Evolutionary conservation across 2,113 vertebrate species (phyloP).

Genomic region (Hydropotes inermis): DNA sequence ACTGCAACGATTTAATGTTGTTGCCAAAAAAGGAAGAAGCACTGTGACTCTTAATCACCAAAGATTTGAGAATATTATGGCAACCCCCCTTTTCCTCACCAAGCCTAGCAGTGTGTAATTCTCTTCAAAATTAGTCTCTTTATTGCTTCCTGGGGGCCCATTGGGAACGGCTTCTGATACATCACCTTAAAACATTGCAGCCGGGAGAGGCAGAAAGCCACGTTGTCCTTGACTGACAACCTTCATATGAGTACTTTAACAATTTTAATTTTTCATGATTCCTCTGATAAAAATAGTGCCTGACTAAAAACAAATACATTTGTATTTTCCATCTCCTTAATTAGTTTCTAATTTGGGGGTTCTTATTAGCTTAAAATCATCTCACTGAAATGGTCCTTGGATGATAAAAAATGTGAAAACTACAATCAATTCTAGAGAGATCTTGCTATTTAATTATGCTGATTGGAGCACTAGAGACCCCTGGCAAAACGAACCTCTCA

Average conservation of each 20-base stretch:
- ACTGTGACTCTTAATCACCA: background rate
- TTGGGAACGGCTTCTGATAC: background rate
- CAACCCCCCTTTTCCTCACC: background rate
- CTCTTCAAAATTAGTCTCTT: background rate
- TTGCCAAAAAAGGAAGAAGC: background rate
- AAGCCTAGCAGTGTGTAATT: background rate
- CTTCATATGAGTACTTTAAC: slow-evolving; percentile 48
- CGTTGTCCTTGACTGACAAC: slow-evolving; percentile 68
- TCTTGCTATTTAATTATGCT: slow-evolving; percentile 77
- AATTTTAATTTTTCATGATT: slow-evolving; percentile 75
- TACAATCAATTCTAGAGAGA: slow-evolving; percentile 72
- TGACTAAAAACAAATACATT: slow-evolving; percentile 77
- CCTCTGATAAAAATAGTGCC: slow-evolving; percentile 73
- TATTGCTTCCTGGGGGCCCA: background rate
- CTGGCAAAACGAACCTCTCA: slow-evolving; percentile 59
- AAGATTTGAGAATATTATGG: background rate
- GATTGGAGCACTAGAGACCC: slow-evolving; percentile 74
- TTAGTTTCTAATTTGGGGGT: slow-evolving; percentile 77
- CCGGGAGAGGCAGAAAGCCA: slow-evolving; percentile 19
- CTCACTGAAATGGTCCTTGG: slow-evolving; percentile 63
- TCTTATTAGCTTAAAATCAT: slow-evolving; percentile 75
- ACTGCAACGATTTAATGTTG: background rate
- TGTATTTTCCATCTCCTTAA: slow-evolving; percentile 77
- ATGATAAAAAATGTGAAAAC: slow-evolving; percentile 59
- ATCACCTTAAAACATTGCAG: background rate